Percentiles rank a stretch among this genome's conserved stretches.
Evolutionary conservation across 1,140 invertebrate genomes (phyloP).

Genomic region (Pseudomyrmex concolor): DNA sequence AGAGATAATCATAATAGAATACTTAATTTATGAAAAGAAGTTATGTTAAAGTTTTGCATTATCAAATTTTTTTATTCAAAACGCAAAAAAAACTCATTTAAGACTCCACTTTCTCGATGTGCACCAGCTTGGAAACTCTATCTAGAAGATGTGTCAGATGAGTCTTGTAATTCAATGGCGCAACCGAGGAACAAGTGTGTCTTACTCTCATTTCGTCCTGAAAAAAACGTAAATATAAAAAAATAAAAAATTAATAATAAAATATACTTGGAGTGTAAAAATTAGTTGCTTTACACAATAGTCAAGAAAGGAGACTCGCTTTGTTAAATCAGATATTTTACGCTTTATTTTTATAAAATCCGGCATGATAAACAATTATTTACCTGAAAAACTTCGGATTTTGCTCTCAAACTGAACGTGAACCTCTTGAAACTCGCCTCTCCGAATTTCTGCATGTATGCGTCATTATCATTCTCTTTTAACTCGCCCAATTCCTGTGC

Average conservation of each 20-base stretch:
- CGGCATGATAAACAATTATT: constrained; percentile 5
- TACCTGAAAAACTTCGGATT: constrained; percentile 94
- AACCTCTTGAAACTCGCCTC: constrained; percentile 92
- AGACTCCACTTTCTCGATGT: constrained; percentile 80
- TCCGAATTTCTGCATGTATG: constrained; percentile 88
- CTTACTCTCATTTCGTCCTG: constrained; percentile 94
- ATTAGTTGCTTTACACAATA: no score
- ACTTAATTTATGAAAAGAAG: no score
- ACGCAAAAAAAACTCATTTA: not conserved
- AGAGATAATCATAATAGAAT: no score
- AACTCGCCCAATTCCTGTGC: constrained; percentile 92
- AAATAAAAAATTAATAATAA: not conserved
- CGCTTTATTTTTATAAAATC: no score
- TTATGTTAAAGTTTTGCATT: no score
- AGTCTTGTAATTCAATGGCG: constrained; percentile 91
- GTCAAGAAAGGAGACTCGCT: no score
- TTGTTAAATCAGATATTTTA: no score
- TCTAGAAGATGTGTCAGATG: constrained; percentile 90
- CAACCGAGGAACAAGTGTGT: constrained; percentile 88
- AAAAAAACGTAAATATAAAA: constrained; percentile 66
- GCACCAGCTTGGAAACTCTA: constrained; percentile 87
- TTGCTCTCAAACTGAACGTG: constrained; percentile 93
- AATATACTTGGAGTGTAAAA: constrained; percentile 9
- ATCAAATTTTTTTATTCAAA: not conserved
- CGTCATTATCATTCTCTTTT: constrained; percentile 87